phyloP scores from a whole-genome alignment of 1,140 invertebrate genomes.

The Zeugodacus cucurbitae region DNA sequence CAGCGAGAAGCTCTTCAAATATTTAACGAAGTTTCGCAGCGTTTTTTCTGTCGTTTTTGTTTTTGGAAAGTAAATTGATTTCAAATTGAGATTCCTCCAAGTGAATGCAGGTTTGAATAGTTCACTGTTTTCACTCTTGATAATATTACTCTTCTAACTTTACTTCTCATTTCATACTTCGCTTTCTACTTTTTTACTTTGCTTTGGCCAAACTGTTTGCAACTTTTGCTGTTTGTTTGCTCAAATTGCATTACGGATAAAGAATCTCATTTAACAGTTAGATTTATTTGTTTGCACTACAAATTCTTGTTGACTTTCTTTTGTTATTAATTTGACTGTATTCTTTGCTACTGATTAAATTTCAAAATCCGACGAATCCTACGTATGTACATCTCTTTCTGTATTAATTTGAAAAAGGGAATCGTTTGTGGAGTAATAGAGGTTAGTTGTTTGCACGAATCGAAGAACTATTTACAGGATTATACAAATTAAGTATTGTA shows the following conservation, averaged over 20 bases:
- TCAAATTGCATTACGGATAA: constrained; percentile 18
- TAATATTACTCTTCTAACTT: neutral
- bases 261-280: constrained; percentile 9
- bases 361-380: neutral
- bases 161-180: neutral
- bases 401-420: too few species aligned
- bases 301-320: constrained; percentile 38
- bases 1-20: constrained; percentile 17
- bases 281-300: constrained; percentile 25
- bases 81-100: constrained; percentile 21
- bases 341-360: neutral
- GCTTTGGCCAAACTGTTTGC: neutral
- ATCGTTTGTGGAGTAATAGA: too few species aligned
- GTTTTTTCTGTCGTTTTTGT: neutral
- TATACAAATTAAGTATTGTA: too few species aligned
- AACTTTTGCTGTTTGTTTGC: constrained; percentile 27
- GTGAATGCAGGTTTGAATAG: constrained; percentile 4
- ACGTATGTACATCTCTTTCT: too few species aligned
- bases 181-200: neutral
- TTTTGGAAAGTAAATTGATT: constrained; percentile 30
- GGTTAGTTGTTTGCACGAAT: too few species aligned
- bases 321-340: constrained; percentile 16
- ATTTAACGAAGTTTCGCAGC: constrained; percentile 6
- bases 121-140: neutral
- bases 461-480: too few species aligned